Evolutionary conservation across 2,113 vertebrate genomes (phyloP), one percentile per base, ranked within the genome.

Genomic region (Clarias macrocephalus): DNA sequence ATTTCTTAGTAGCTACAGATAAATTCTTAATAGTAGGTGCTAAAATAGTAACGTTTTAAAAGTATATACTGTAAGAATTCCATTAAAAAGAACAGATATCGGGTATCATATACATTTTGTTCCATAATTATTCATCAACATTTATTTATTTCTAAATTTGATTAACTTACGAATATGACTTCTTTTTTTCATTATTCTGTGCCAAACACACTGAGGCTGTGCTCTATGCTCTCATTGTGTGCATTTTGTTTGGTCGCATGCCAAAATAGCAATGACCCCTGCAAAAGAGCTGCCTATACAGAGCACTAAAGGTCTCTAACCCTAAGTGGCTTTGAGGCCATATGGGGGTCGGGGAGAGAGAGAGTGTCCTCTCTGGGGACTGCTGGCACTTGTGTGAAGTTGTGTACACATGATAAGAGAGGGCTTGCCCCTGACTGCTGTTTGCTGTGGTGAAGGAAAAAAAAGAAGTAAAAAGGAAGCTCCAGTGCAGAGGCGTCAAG

Each of bases 231-330:
- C 13, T 25, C 11, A 60, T 60, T 76, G 77, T 82, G 37, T 62
- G 81, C 42, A 48, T 76, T 84, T 65, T 66, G 62, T 48, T 86
- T 70, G 68, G 85, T 82, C 65, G 84, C 87, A 86, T 90, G 66
- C 87, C 84, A 79, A 54, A 82, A 56, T 85, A 70, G 52, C 85
- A 63, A 1, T 90, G 89, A 87, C 85, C 87, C 82, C n/a, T 87
- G 48, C 82, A 79, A 66, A 19, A 63, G 42, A 79, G 73, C 59
- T 56, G 85, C 62, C 52, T 30, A 77, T 77, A 85, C 60, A 65
- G 25, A 73, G 63, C 66, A 76, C 10, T 72, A 77, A 88, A 8
- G 54, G 85, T 63, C 30, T 66, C 56, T 88, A 42, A 90, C 88
- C 90, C 84, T 18, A 85, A 86, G 72, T 63, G 59, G 82, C 93